These are phyloP conservation scores for Escarpia spicata DNA, from an alignment of 2,888 invertebrate genomes.

Conservation along the genomic window DNA sequence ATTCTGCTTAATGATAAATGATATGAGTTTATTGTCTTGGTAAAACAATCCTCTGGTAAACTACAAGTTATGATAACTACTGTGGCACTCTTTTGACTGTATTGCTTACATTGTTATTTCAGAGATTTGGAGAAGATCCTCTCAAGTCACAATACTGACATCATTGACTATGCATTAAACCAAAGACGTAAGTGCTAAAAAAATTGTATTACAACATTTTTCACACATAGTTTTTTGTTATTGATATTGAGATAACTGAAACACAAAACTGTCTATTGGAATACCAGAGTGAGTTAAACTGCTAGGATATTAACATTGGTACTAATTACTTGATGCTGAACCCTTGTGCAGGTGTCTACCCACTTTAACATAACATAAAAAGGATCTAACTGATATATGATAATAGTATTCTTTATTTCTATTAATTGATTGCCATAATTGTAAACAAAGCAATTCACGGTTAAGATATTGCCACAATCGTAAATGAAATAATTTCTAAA, in stretches of 20 bases:
- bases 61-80: background rate
- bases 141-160: constrained; percentile 51
- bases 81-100: background rate
- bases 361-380: background rate
- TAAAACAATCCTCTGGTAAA: too few relatives aligned
- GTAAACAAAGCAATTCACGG: too few relatives aligned
- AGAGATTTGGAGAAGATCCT: constrained; percentile 48
- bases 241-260: too few relatives aligned
- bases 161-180: constrained; percentile 58
- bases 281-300: background rate
- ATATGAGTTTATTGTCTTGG: too few relatives aligned
- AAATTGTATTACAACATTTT: too few relatives aligned
- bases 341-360: background rate
- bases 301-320: background rate
- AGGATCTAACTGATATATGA: background rate
- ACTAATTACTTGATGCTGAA: background rate
- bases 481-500: too few relatives aligned
- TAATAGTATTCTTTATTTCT: background rate
- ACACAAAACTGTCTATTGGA: too few relatives aligned
- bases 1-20: too few relatives aligned
- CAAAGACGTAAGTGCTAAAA: constrained; percentile 46
- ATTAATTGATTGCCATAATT: background rate
- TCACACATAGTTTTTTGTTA: too few relatives aligned
- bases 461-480: too few relatives aligned
- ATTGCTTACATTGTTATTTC: constrained; percentile 29